Evolutionary conservation across 2,113 vertebrate species (phyloP).

Genomic region (Formicarius rufipectus): DNA sequence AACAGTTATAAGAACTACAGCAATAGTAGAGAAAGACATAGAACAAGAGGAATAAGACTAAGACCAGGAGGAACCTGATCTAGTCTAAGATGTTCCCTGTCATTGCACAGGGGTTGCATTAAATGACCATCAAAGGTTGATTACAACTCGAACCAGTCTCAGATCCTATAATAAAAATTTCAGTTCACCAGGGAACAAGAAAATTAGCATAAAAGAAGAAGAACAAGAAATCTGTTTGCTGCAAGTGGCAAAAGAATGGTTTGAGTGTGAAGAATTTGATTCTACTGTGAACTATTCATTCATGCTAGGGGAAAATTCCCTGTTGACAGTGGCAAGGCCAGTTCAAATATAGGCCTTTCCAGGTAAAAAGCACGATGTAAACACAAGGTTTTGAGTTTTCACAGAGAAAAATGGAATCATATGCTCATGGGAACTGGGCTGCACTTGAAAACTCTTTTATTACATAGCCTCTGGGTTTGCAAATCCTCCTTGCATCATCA

Average conservation of each 20-base stretch:
- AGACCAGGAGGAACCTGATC: not conserved
- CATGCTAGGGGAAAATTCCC: not conserved
- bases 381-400: not conserved
- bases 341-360: not conserved
- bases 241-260: not conserved
- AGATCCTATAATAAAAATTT: not conserved
- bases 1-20: not conserved
- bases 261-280: not conserved
- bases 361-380: rapidly evolving
- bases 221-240: not conserved
- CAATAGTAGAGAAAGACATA: not conserved
- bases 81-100: not conserved
- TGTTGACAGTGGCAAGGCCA: not conserved
- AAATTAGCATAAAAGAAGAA: not conserved
- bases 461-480: rapidly evolving
- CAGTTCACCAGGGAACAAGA: not conserved
- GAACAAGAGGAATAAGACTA: not conserved
- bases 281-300: not conserved
- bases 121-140: not conserved
- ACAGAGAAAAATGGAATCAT: not conserved
- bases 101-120: not conserved
- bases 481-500: not conserved
- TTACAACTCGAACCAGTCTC: not conserved
- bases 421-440: not conserved
- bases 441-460: not conserved